Percentiles rank a stretch among this genome's conserved stretches.
phyloP scores from a whole-genome alignment of 2,113 vertebrate species.

The Prunella fulvescens region DNA sequence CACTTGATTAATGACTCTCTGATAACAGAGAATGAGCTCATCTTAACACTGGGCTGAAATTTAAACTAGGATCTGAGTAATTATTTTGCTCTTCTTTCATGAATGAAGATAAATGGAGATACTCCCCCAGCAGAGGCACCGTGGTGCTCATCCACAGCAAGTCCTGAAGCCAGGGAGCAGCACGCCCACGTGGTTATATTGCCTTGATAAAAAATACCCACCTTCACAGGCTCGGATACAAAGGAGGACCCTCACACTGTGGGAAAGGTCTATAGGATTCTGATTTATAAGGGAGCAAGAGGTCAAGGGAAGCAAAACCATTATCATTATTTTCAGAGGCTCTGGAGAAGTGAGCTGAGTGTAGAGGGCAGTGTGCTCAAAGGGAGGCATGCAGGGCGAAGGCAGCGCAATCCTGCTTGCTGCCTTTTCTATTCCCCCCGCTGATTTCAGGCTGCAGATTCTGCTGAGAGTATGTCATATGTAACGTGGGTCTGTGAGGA shows the following conservation, averaged over 20 bases:
- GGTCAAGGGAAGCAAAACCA: conserved; percentile 62
- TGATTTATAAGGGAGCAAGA: conserved; percentile 65
- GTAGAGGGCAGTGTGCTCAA: conserved; percentile 53
- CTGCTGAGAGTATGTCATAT: neutral
- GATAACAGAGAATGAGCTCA: neutral
- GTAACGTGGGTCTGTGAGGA: neutral
- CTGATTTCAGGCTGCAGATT: neutral
- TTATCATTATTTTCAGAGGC: conserved; percentile 62
- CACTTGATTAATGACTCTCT: neutral
- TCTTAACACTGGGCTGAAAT: neutral
- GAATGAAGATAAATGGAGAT: neutral
- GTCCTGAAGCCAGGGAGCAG: neutral
- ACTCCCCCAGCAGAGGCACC: neutral
- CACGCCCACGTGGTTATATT: neutral
- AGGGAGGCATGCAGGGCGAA: neutral
- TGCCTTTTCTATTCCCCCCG: neutral
- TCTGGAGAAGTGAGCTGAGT: conserved; percentile 53
- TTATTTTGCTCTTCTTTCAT: neutral
- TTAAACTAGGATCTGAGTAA: neutral
- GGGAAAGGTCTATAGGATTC: conserved; percentile 59
- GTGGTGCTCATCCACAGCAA: neutral
- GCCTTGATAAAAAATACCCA: neutral
- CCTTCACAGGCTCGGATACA: neutral
- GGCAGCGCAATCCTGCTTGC: neutral
- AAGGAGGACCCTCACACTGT: neutral